Conservation (phyloP, 1,140 invertebrate species). For the Tetragnatha versicolor region DNA sequence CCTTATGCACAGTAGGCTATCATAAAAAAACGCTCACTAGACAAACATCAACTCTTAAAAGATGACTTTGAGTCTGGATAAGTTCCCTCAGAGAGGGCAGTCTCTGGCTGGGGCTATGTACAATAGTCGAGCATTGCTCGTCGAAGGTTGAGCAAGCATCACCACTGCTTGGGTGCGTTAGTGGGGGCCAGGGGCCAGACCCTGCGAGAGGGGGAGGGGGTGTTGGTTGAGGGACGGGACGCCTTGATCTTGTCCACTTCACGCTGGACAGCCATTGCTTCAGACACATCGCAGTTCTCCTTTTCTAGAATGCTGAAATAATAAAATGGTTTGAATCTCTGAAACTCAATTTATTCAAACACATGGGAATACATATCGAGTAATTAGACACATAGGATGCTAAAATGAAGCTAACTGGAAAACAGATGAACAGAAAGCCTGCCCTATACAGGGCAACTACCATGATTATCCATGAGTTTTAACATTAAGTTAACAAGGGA, state of each 20-base stretch:
- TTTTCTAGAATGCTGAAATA: slow-evolving; percentile 41
- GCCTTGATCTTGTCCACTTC: slow-evolving; percentile 40
- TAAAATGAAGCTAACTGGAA: not conserved
- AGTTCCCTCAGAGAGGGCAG: too few relatives aligned
- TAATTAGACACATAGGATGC: not conserved
- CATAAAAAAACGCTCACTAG: too few relatives aligned
- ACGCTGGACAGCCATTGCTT: slow-evolving; percentile 13
- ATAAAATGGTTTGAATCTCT: not conserved
- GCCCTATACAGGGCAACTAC: not conserved
- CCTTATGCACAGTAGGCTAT: too few relatives aligned
- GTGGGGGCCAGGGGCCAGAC: slow-evolving; percentile 42
- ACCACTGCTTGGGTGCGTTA: slow-evolving; percentile 47
- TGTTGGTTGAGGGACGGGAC: slow-evolving; percentile 21
- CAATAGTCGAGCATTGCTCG: too few relatives aligned
- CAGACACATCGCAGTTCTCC: slow-evolving; percentile 14
- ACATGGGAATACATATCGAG: not conserved
- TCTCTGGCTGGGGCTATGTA: too few relatives aligned
- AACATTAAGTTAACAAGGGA: not conserved
- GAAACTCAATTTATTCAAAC: not conserved
- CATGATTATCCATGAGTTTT: not conserved
- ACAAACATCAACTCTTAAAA: too few relatives aligned
- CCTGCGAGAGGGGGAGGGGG: slow-evolving; percentile 17
- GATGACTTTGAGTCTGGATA: too few relatives aligned
- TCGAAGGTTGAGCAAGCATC: not conserved
- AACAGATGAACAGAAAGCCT: not conserved